These are phyloP conservation scores for Phalacrocorax brasilianus DNA, from an alignment of 2,113 vertebrate genomes.

Conservation along the genomic window DNA sequence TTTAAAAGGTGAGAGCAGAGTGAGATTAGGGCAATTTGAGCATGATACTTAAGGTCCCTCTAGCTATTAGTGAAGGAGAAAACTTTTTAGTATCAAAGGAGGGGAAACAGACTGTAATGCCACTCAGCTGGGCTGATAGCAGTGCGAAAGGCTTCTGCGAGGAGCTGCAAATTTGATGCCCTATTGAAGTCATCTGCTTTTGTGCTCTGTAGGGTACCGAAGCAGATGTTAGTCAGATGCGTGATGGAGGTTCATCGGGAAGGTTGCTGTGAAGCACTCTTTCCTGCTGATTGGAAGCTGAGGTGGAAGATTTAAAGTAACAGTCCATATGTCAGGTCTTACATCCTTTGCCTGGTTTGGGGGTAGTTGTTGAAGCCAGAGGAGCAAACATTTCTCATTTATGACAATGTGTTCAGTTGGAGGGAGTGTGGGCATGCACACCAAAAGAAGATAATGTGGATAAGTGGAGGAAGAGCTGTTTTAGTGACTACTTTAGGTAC, in stretches of 20 bases:
- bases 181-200: not conserved
- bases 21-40: constrained; percentile 19
- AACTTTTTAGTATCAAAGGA: not conserved
- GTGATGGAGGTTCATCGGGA: not conserved
- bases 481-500: not conserved
- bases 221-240: constrained; percentile 25
- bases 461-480: not conserved
- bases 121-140: not conserved
- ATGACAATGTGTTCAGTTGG: not conserved
- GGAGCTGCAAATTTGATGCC: not conserved
- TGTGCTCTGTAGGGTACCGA: not conserved
- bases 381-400: not conserved
- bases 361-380: not conserved
- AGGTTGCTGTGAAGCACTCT: not conserved
- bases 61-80: constrained; percentile 3
- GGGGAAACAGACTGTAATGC: not conserved
- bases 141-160: not conserved
- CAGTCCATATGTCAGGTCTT: not conserved
- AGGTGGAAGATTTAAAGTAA: not conserved
- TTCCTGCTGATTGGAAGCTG: not conserved
- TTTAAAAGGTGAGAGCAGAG: constrained; percentile 57
- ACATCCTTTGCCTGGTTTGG: not conserved
- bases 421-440: not conserved
- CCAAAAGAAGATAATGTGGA: not conserved
- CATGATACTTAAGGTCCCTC: constrained; percentile 21